Conservation (phyloP, 2,888 invertebrate genomes). For the Vandiemenella viatica region DNA sequence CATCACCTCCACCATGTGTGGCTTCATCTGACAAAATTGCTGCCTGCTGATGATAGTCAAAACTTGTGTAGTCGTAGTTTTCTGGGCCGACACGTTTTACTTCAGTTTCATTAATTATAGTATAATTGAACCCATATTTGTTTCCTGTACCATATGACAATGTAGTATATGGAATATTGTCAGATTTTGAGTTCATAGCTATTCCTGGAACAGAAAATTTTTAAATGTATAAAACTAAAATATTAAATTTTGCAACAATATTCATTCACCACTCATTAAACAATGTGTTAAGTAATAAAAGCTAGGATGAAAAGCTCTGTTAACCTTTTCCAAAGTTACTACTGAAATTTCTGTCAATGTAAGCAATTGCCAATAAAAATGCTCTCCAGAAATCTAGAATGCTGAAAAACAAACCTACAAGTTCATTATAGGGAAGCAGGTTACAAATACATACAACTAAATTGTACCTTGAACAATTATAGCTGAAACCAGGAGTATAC, state of each 20-base stretch:
- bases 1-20: conserved; percentile 73
- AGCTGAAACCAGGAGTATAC: too few species aligned
- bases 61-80: conserved; percentile 40
- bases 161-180: conserved; percentile 56
- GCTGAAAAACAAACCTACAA: too few species aligned
- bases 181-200: conserved; percentile 43
- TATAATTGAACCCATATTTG: conserved; percentile 44
- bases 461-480: too few species aligned
- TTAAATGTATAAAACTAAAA: background rate
- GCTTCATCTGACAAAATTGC: conserved; percentile 55
- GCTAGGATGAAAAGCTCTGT: too few species aligned
- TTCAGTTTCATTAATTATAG: conserved; percentile 29
- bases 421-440: too few species aligned
- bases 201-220: conserved; percentile 34
- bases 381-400: too few species aligned
- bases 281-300: too few species aligned
- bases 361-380: too few species aligned
- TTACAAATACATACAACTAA: too few species aligned
- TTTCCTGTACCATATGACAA: conserved; percentile 62
- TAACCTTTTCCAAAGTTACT: too few species aligned
- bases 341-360: too few species aligned
- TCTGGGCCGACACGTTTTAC: conserved; percentile 45
- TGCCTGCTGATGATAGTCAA: conserved; percentile 57
- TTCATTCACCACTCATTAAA: background rate
- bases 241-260: background rate